Conservation (phyloP, 2,888 invertebrate genomes). For the Drosophila ezoana region DNA sequence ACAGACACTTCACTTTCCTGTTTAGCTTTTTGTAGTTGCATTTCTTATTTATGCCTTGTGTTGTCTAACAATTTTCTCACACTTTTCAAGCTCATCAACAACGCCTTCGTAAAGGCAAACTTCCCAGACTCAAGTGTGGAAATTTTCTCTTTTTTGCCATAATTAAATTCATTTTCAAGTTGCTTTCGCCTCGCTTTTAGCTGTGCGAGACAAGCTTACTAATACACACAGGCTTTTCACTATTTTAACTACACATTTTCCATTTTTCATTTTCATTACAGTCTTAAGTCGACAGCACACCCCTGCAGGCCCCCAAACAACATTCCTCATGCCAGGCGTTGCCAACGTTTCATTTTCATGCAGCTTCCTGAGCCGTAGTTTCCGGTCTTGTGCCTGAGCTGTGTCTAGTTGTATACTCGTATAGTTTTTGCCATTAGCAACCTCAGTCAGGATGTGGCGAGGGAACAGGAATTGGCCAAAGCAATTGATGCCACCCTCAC, state of each 20-base stretch:
- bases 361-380: slow-evolving; percentile 79
- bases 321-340: slow-evolving; percentile 10
- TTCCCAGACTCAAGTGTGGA: slow-evolving; percentile 80
- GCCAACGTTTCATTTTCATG: slow-evolving; percentile 72
- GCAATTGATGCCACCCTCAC: slow-evolving; percentile 39
- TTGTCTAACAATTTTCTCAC: slow-evolving; percentile 74
- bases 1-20: slow-evolving; percentile 53
- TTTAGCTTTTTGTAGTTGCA: slow-evolving; percentile 27
- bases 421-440: slow-evolving; percentile 72
- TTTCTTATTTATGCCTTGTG: slow-evolving; percentile 70
- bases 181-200: slow-evolving; percentile 47
- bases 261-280: slow-evolving; percentile 71
- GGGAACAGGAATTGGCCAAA: slow-evolving; percentile 43
- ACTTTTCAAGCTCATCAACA: slow-evolving; percentile 66
- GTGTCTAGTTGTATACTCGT: slow-evolving; percentile 60
- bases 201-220: slow-evolving; percentile 33
- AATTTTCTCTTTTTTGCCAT: slow-evolving; percentile 82
- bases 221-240: slow-evolving; percentile 33
- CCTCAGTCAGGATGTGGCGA: slow-evolving; percentile 26
- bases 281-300: slow-evolving; percentile 50
- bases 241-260: slow-evolving; percentile 65
- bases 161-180: slow-evolving; percentile 82
- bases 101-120: slow-evolving; percentile 60
- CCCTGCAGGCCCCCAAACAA: background rate
- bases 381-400: slow-evolving; percentile 71